Evolutionary conservation across 1,140 invertebrate genomes (phyloP).

Genomic region (Lordiphosa stackelbergi): DNA sequence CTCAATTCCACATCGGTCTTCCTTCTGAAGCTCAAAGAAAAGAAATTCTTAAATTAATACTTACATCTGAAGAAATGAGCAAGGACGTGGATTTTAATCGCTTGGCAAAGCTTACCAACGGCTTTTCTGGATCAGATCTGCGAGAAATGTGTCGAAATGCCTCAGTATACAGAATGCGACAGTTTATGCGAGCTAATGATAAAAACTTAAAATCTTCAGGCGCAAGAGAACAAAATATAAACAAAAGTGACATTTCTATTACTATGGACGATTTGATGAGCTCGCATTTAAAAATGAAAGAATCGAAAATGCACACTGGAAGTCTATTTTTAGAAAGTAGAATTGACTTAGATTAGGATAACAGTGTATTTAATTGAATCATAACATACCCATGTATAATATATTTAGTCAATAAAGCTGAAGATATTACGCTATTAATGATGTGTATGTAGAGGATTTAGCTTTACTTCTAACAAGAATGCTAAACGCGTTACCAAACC

Average conservation of each 20-base stretch:
- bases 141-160: conserved; percentile 94
- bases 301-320: conserved; percentile 81
- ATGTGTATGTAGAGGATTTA: no score
- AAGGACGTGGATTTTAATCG: conserved; percentile 84
- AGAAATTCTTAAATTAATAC: conserved; percentile 88
- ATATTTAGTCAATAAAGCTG: no score
- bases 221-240: conserved; percentile 4
- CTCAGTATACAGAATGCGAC: conserved; percentile 90
- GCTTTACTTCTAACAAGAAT: no score
- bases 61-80: conserved; percentile 86
- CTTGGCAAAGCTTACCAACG: conserved; percentile 87
- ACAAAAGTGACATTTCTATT: conserved; percentile 77
- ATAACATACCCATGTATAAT: neutral
- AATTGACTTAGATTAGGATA: conserved; percentile 66
- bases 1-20: conserved; percentile 93
- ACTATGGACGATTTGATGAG: conserved; percentile 83
- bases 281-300: conserved; percentile 84
- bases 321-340: conserved; percentile 67
- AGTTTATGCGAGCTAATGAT: conserved; percentile 76
- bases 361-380: conserved; percentile 11
- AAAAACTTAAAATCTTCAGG: conserved; percentile 1
- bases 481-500: no score
- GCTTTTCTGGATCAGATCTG: conserved; percentile 95
- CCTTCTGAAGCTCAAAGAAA: conserved; percentile 86
- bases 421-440: no score